These are phyloP conservation scores for Abscondita cerata DNA, from an alignment of 2,888 invertebrate genomes.

Conservation along the genomic window DNA sequence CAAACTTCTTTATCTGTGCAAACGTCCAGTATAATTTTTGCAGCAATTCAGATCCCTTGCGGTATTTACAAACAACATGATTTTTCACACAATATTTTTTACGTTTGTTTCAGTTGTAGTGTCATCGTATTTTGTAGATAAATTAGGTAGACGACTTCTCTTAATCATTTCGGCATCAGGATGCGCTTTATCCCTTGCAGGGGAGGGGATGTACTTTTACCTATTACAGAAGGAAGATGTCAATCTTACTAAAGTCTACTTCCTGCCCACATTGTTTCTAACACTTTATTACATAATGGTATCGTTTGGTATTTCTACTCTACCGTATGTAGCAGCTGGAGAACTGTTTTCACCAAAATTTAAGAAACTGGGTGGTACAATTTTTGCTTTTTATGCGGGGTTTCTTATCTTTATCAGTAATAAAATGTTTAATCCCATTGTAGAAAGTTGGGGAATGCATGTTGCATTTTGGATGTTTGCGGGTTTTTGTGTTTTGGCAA, in stretches of 20 bases:
- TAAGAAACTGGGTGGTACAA: conserved; percentile 62
- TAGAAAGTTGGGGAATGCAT: conserved; percentile 64
- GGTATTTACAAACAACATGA: not conserved
- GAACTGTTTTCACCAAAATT: conserved; percentile 67
- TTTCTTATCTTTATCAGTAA: not conserved
- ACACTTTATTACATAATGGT: not conserved
- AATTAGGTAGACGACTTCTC: not conserved
- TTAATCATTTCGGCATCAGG: not conserved
- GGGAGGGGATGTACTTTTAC: conserved; percentile 1
- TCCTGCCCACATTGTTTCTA: not conserved
- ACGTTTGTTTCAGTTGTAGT: not conserved
- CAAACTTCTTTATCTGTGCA: not conserved
- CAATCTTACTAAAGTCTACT: not conserved
- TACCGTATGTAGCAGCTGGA: not conserved
- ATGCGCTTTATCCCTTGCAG: not conserved
- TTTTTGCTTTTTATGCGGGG: not conserved
- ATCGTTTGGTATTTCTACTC: not conserved
- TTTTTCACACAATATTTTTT: not conserved
- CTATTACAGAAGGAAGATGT: not conserved
- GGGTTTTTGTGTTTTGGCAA: conserved; percentile 62
- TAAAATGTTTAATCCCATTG: too few relatives aligned
- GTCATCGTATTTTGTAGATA: not conserved
- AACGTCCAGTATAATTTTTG: not conserved
- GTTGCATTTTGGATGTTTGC: conserved; percentile 68
- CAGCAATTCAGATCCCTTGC: not conserved